These are phyloP conservation scores for Aurelia coerulea DNA, from an alignment of 30 jellyfish, hydroid and myxozoan species.

Conservation along the genomic window DNA sequence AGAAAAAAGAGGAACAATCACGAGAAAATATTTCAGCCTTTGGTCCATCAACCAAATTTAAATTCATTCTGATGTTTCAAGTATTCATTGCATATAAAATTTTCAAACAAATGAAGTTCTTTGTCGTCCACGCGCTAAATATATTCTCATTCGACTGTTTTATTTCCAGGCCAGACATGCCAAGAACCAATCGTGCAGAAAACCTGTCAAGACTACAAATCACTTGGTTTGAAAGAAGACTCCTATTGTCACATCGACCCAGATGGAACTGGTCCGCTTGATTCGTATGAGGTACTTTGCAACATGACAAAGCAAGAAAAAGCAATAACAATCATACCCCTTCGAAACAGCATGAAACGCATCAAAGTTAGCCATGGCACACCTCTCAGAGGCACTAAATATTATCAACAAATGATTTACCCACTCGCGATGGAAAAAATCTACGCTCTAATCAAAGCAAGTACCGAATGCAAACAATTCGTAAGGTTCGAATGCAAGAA, in stretches of 20 bases:
- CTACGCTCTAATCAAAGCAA: conserved; percentile 53
- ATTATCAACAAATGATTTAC: conserved; percentile 72
- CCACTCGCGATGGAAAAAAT: conserved; percentile 50
- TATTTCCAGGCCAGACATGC: conserved; percentile 73
- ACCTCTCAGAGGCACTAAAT: conserved; percentile 34
- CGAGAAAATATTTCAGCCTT: no score
- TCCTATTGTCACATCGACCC: conserved; percentile 94
- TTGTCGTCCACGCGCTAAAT: no score
- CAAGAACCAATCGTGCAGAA: conserved; percentile 78
- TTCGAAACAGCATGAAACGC: conserved; percentile 44
- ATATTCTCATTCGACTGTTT: not conserved
- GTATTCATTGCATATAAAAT: no score
- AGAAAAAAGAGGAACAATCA: no score
- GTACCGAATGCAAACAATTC: conserved; percentile 77
- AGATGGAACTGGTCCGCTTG: conserved; percentile 85
- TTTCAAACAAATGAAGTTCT: no score
- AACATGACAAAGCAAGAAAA: conserved; percentile 67
- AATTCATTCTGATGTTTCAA: no score
- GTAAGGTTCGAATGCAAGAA: conserved; percentile 80
- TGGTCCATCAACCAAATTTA: no score
- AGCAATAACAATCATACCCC: conserved; percentile 66
- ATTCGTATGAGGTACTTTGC: conserved; percentile 88
- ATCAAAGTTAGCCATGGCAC: conserved; percentile 40
- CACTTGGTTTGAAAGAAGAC: conserved; percentile 81
- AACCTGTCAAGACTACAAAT: conserved; percentile 87